Evolutionary conservation across 2,888 invertebrate species (phyloP).

Genomic region (Phyllotreta striolata): DNA sequence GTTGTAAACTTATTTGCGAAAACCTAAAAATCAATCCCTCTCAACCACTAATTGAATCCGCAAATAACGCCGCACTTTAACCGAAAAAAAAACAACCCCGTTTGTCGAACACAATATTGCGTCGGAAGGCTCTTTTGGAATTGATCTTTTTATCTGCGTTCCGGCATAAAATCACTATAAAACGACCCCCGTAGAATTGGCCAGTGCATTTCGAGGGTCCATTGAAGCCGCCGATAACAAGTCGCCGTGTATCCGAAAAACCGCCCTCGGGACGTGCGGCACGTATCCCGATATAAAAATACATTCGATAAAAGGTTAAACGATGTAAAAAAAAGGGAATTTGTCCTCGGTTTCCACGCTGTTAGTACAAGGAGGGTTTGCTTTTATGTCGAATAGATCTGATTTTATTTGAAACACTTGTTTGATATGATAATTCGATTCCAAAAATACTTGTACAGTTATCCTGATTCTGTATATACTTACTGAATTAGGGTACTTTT

Average conservation of each 20-base stretch:
- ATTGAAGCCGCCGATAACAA: constrained; percentile 42
- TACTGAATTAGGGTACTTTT: no score
- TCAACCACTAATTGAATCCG: constrained; percentile 39
- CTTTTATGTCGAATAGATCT: no score
- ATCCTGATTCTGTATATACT: no score
- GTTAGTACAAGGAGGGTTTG: no score
- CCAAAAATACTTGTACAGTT: no score
- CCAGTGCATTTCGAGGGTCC: constrained; percentile 39
- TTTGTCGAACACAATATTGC: constrained; percentile 40
- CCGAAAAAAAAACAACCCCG: constrained; percentile 30
- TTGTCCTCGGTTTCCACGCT: constrained; percentile 39
- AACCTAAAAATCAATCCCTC: constrained; percentile 23
- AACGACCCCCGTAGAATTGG: constrained; percentile 39
- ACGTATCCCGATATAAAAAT: constrained; percentile 39
- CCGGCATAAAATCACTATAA: constrained; percentile 42
- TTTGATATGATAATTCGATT: no score
- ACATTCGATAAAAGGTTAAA: constrained; percentile 46
- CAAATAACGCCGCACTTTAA: constrained; percentile 31
- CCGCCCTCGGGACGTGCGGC: constrained; percentile 39
- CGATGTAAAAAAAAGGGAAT: constrained; percentile 45
- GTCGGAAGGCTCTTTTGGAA: constrained; percentile 37
- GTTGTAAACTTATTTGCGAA: no score
- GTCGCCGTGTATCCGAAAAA: constrained; percentile 41
- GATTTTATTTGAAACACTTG: no score
- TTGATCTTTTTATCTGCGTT: constrained; percentile 43